Conservation (phyloP, 1,140 invertebrate genomes). For the Trachelipus rathkii region DNA sequence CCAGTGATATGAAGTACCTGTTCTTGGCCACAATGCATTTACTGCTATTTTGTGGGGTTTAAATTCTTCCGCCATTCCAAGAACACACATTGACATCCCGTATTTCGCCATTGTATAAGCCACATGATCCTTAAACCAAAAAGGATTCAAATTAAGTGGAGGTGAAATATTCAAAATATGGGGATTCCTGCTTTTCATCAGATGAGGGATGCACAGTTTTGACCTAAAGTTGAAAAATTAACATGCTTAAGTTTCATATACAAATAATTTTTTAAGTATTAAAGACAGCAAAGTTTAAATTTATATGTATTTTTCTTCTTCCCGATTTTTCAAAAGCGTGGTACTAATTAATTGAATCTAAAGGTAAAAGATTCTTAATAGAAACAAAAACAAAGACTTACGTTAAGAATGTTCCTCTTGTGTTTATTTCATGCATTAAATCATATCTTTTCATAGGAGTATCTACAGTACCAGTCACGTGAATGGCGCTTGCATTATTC, state of each 20-base stretch:
- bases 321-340: no score
- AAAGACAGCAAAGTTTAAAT: no score
- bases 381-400: constrained; percentile 53
- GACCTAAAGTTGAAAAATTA: constrained; percentile 61
- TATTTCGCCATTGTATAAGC: constrained; percentile 98
- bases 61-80: constrained; percentile 88
- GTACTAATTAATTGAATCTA: no score
- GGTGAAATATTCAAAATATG: constrained; percentile 96
- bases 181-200: constrained; percentile 82
- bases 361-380: no score
- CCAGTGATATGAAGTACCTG: neutral
- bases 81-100: constrained; percentile 97
- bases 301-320: no score
- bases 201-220: constrained; percentile 82
- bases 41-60: constrained; percentile 83
- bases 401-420: constrained; percentile 86
- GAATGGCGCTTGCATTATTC: constrained; percentile 97
- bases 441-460: constrained; percentile 96
- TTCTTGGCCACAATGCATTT: constrained; percentile 80
- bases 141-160: constrained; percentile 79
- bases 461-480: constrained; percentile 72
- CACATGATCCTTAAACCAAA: constrained; percentile 90
- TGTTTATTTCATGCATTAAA: constrained; percentile 87
- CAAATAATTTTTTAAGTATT: no score
- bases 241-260: no score